These are phyloP conservation scores for Eilema caniola DNA, from an alignment of 2,888 invertebrate genomes.

Conservation along the genomic window DNA sequence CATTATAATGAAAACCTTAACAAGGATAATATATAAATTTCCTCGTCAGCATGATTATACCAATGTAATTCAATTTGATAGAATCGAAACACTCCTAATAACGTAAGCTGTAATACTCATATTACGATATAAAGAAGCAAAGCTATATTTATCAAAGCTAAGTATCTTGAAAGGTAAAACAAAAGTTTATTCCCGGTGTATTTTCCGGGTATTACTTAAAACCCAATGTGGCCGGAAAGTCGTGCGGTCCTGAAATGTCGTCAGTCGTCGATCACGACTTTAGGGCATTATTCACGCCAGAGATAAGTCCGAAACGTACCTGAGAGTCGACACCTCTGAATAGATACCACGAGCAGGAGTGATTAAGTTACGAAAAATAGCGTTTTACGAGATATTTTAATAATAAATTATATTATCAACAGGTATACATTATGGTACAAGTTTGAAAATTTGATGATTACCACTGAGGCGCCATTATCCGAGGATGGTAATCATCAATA, in stretches of 20 bases:
- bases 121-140: neutral
- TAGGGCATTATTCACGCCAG: slow-evolving; percentile 71
- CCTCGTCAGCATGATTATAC: neutral
- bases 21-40: too few relatives aligned
- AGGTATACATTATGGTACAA: too few relatives aligned
- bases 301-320: slow-evolving; percentile 68
- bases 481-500: too few relatives aligned
- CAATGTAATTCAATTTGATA: neutral
- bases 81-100: neutral
- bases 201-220: slow-evolving; percentile 48
- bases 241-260: slow-evolving; percentile 66
- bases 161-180: slow-evolving; percentile 28
- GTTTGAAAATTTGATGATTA: too few relatives aligned
- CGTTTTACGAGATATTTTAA: slow-evolving; percentile 14
- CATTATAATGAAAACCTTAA: too few relatives aligned
- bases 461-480: too few relatives aligned
- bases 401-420: neutral
- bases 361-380: slow-evolving; percentile 30
- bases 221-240: slow-evolving; percentile 48
- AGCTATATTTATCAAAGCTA: neutral
- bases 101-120: neutral
- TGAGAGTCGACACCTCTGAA: slow-evolving; percentile 62
- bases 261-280: slow-evolving; percentile 74
- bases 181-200: slow-evolving; percentile 42
- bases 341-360: slow-evolving; percentile 52